A percentile compares a stretch with the other conserved stretches of the same genome.
Evolutionary conservation across 2,797 vertebrate genomes (phyloP).

Genomic region (Channa striata): DNA sequence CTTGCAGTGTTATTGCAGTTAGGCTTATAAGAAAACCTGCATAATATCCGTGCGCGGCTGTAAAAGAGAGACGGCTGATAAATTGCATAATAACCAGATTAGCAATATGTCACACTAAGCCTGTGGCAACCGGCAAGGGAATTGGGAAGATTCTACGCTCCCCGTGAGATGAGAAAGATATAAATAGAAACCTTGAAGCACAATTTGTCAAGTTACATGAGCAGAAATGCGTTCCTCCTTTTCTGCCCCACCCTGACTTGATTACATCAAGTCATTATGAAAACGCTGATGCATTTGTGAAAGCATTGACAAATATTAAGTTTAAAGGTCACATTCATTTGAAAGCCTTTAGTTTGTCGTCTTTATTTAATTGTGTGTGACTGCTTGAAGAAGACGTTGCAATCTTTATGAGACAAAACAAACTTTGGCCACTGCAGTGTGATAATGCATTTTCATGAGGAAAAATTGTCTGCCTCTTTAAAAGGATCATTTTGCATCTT

Average conservation of each 20-base stretch:
- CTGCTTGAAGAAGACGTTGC: neutral
- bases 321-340: conserved; percentile 60
- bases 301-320: conserved; percentile 46
- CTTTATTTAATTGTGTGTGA: conserved; percentile 20
- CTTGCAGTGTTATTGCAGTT: conserved; percentile 79
- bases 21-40: conserved; percentile 78
- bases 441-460: conserved; percentile 20
- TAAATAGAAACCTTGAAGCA: conserved; percentile 84
- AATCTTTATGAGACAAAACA: conserved; percentile 20
- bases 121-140: conserved; percentile 81
- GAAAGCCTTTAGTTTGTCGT: conserved; percentile 28
- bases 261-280: conserved; percentile 65
- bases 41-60: conserved; percentile 76
- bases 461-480: conserved; percentile 31
- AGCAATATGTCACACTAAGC: conserved; percentile 86
- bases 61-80: conserved; percentile 82
- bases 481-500: conserved; percentile 32
- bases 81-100: conserved; percentile 88
- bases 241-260: conserved; percentile 54
- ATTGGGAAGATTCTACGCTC: conserved; percentile 81
- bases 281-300: conserved; percentile 52
- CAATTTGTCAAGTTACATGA: conserved; percentile 82
- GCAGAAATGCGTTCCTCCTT: conserved; percentile 63
- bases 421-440: conserved; percentile 18
- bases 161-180: conserved; percentile 83